Conservation (phyloP, 2,888 invertebrate species). For the Ormia ochracea region DNA sequence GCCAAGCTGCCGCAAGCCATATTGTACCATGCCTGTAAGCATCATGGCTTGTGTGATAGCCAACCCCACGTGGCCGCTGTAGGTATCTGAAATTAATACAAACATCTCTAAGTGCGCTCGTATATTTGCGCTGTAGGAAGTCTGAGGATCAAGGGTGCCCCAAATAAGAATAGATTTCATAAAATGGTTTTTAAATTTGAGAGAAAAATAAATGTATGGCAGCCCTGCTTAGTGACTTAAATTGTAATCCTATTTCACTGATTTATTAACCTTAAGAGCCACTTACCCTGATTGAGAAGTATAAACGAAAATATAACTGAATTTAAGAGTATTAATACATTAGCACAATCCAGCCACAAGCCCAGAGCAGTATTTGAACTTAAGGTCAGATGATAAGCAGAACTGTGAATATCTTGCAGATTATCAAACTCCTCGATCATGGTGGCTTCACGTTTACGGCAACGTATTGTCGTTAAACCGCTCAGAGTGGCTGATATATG, state of each 20-base stretch:
- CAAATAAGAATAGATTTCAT: no score
- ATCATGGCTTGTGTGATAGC: slow-evolving; percentile 84
- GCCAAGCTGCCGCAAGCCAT: slow-evolving; percentile 82
- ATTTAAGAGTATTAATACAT: slow-evolving; percentile 84
- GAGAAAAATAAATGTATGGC: no score
- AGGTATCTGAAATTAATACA: slow-evolving; percentile 70
- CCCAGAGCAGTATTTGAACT: slow-evolving; percentile 81
- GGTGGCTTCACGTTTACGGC: slow-evolving; percentile 83
- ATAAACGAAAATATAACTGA: slow-evolving; percentile 82
- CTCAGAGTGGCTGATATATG: slow-evolving; percentile 90
- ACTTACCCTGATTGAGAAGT: slow-evolving; percentile 79
- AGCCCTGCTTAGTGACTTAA: no score
- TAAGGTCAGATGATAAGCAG: slow-evolving; percentile 75
- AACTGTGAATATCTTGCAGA: slow-evolving; percentile 80
- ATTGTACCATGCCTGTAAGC: slow-evolving; percentile 85
- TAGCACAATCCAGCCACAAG: slow-evolving; percentile 84
- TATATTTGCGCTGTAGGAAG: no score
- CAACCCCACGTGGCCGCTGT: slow-evolving; percentile 84
- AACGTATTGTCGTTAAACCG: slow-evolving; percentile 91
- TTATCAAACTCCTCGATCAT: slow-evolving; percentile 86
- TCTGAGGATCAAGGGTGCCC: no score
- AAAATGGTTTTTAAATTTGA: no score
- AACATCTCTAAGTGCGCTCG: neutral
- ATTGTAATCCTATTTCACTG: no score
- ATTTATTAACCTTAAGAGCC: no score